A percentile compares a stretch with the other conserved stretches of the same genome.
These are phyloP conservation scores for Helicolenus hilgendorfi DNA, from an alignment of 2,797 vertebrate species.

Conservation along the genomic window DNA sequence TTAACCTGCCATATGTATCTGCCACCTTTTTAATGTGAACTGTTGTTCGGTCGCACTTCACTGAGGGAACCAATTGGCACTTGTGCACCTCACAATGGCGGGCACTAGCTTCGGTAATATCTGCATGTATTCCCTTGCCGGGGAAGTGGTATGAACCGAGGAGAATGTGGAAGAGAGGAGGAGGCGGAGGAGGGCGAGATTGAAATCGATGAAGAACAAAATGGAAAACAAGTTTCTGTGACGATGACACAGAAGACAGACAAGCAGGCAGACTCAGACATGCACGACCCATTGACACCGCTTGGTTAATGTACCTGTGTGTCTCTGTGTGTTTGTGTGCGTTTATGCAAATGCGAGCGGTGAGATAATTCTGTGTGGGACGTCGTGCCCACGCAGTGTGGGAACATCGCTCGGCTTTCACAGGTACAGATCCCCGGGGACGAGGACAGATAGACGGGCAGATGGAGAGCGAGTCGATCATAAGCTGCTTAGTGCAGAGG, in stretches of 20 bases:
- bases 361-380: slow-evolving; percentile 79
- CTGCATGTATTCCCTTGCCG: slow-evolving; percentile 54
- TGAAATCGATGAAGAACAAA: slow-evolving; percentile 60
- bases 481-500: slow-evolving; percentile 74
- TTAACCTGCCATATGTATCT: slow-evolving; percentile 56
- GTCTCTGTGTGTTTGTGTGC: slow-evolving; percentile 11
- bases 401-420: slow-evolving; percentile 79
- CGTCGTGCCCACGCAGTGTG: slow-evolving; percentile 66
- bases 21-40: slow-evolving; percentile 56
- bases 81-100: slow-evolving; percentile 28
- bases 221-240: slow-evolving; percentile 64
- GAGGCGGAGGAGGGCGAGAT: slow-evolving; percentile 17
- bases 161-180: slow-evolving; percentile 10
- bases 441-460: slow-evolving; percentile 65
- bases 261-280: slow-evolving; percentile 52
- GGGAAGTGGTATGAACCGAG: slow-evolving; percentile 25
- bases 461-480: slow-evolving; percentile 64
- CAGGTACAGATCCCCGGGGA: slow-evolving; percentile 78
- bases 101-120: slow-evolving; percentile 36
- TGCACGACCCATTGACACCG: slow-evolving; percentile 48
- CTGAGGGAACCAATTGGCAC: slow-evolving; percentile 56
- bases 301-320: slow-evolving; percentile 32
- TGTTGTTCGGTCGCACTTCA: slow-evolving; percentile 64
- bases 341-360: slow-evolving; percentile 64
- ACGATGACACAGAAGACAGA: slow-evolving; percentile 35